Conservation (phyloP, 2,797 vertebrate genomes). For the Zenarchopterus dispar region DNA sequence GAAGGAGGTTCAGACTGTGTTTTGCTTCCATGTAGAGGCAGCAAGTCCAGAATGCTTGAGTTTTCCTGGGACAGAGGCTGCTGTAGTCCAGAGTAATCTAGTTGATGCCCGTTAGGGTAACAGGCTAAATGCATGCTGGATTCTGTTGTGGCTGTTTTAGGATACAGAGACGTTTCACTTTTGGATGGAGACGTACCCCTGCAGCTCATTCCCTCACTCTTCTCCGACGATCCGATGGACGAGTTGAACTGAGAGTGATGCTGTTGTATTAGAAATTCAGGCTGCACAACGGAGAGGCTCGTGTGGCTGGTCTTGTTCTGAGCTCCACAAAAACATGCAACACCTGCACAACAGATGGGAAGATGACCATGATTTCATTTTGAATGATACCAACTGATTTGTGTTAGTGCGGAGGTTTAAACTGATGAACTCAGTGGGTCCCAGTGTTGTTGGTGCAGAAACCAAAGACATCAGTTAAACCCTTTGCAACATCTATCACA, state of each 20-base stretch:
- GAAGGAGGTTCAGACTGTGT: neutral
- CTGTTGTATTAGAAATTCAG: neutral
- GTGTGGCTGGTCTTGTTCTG: constrained; percentile 27
- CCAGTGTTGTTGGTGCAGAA: too few species aligned
- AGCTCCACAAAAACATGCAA: constrained; percentile 23
- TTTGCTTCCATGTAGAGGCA: constrained; percentile 19
- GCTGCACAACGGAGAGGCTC: constrained; percentile 3
- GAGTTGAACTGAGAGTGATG: neutral
- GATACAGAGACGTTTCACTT: constrained; percentile 2
- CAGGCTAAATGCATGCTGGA: constrained; percentile 1
- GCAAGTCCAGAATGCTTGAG: constrained; percentile 10
- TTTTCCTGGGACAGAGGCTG: neutral
- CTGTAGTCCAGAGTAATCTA: constrained; percentile 8
- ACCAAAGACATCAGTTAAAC: too few species aligned
- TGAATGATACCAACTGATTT: neutral
- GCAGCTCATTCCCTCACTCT: constrained; percentile 2
- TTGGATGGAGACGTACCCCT: neutral
- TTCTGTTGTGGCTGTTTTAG: neutral
- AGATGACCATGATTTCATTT: constrained; percentile 11
- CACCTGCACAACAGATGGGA: constrained; percentile 33
- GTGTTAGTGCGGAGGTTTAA: too few species aligned
- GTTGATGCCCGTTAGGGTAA: constrained; percentile 15
- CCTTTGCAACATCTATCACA: too few species aligned
- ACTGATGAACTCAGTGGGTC: too few species aligned
- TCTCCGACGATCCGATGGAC: constrained; percentile 4